Base-by-base conservation (phyloP, 2,888 invertebrate species). In the Ptycholaimellus sp. region DNA sequence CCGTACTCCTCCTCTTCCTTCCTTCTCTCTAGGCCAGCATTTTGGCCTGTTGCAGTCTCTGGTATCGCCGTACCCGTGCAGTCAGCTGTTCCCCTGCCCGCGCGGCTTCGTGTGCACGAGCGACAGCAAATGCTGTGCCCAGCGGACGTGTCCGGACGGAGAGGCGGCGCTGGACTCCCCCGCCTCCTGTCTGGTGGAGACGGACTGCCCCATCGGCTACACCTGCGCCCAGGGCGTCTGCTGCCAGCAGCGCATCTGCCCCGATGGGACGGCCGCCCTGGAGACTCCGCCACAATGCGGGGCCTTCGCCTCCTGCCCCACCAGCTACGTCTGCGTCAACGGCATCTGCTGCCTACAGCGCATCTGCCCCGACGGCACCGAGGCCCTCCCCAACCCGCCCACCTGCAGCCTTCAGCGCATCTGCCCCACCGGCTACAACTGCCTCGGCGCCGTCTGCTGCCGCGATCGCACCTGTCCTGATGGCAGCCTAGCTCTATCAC, bases 341-440 rank as follows among this genome's bases (percentile, higher is more conserved):
- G 36, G 36, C n/a, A 38, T 39, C 2, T 49, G 49, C 38, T 51
- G 51, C 35, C 38, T 42, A 14, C 37, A 48, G 4, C 30, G 40
- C 3, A 28, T 37, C 3, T 51, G 51, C 36, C 49, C 51, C 11
- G 36, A 21, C 17, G 37, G 27, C 41, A 38, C 18, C 18, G 29
- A 7, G 31, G 33, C 18, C 18, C 33, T 30, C 2, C 30, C 31
- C n/a, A 46, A 42, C 3, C 33, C 39, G 19, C 44, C 46, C 36
- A 39, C 44, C 17, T 50, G 49, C 33, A 23, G 13, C 7, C n/a
- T n/a, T n/a, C 38, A 34, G n/a, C 28, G 35, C 38, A 34, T 30
- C 3, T 38, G 38, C 25, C 33, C 38, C 30, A 33, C 34, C 13
- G 38, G 35, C 34, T 38, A 38, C 30, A 13, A 5, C 3, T 38